Evolutionary conservation across 2,888 invertebrate species (phyloP), one percentile per base, ranked within the genome.

Genomic region (Drosophila neonasuta): DNA sequence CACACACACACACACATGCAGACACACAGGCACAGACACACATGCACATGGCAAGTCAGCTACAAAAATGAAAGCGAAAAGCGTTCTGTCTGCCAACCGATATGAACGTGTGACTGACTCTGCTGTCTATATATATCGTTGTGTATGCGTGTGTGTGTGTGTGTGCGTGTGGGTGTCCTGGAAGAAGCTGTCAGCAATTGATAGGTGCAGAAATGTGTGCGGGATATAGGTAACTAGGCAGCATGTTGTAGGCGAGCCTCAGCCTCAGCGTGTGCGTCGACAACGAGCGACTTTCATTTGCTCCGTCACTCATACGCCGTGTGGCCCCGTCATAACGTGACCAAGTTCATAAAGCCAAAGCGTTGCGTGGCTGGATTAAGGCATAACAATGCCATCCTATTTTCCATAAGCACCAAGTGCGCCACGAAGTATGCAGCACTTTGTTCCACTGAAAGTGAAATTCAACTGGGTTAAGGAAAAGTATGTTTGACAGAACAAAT

Each of bases 21-120:
- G 44, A 32, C 42, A 24, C 29, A 32, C 10, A 20, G 8, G n/a
- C 32, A 42, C 34, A 48, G 13, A 49, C 17, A 32, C 30, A 11
- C 17, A 32, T 13, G 24, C 3, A 49, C 11, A 24, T 24, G 9
- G 29, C 29, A 41, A 58, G 46, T 52, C 64, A 72, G 50, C 85
- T 62, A 71, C 74, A 86, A 87, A 83, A 81, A 86, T 84, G 81
- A 81, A 81, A 81, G 81, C 88, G 88, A 87, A 87, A 87, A 30
- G 63, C 70, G 68, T 67, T 66, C 49, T 68, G 74, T 56, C 79
- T 74, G 64, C 20, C 49, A 15, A 17, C 1, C 29, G 10, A 34
- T 46, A 17, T 34, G 56, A 51, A 46, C 24, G 34, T 34, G 34
- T 34, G 34, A 59, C 32, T 24, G 13, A 24, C 24, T 24, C 24